Base-by-base conservation (phyloP, 2,797 vertebrate species). In the Tadarida brasiliensis region DNA sequence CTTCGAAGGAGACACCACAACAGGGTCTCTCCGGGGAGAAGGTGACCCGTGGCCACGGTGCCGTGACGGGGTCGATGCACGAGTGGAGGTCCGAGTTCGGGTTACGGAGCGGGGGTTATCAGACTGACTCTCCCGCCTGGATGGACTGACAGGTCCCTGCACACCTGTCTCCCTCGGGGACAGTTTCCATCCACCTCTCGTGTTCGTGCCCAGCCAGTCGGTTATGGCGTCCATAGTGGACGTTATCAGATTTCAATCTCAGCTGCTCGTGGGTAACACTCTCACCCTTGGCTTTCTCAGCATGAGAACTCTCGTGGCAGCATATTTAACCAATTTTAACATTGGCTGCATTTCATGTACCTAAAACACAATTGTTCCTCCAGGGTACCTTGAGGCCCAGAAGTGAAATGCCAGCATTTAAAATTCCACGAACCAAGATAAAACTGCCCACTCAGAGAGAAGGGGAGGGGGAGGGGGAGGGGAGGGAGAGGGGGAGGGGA, bases 331-430 rank as follows among this genome's bases (percentile, higher is more conserved):
- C 59, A 33, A 30, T 33, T 47, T 73, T 68, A 81, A 30, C 80
- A 9, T 78, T 26, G 35, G n/a, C 88, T 57, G 0, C 39, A 2
- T 71, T 61, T 92, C 54, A 12, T 33, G 92, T 56, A 90, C 71
- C 91, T 56, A 30, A 56, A 54, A 39, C 39, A 2, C 0, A 1
- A 49, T 87, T 65, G 0, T 17, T 12, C 39, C 73, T 51, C 15
- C 5, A 28, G 76, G 51, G 59, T 49, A 47, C 51, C 76, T 57
- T 54, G 65, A 80, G 76, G 20, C 47, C 30, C 76, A 19, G 14
- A 33, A 61, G 24, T 71, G 49, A 89, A 91, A 24, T n/a, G 30
- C n/a, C 61, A 80, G 85, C 93, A 51, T 83, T 93, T 93, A 15
- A 80, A 82, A 80, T 81, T 71, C 82, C 51, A 93, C 19, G 7